Percentiles rank a stretch among this genome's conserved stretches.
These are phyloP conservation scores for Agrilus mali DNA, from an alignment of 2,888 invertebrate genomes.

Conservation along the genomic window DNA sequence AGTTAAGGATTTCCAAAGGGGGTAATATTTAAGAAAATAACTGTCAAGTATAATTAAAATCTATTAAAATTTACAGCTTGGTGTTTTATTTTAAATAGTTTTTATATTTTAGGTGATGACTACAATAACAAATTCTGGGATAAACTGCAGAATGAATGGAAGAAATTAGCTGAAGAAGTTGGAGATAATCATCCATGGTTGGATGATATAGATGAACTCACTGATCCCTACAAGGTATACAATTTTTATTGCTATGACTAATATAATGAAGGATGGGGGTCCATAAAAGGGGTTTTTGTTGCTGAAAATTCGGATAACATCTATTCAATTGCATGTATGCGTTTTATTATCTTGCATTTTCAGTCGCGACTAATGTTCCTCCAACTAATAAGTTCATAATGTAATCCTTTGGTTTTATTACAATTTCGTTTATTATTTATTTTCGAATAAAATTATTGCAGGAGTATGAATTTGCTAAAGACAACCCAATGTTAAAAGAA, in stretches of 20 bases:
- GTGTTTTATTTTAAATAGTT: no score
- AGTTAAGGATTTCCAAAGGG: no score
- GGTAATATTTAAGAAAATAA: no score
- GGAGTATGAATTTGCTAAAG: slow-evolving; percentile 68
- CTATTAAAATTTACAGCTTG: no score
- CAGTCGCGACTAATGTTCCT: not conserved
- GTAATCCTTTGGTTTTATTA: not conserved
- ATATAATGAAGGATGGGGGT: no score
- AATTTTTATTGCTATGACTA: not conserved
- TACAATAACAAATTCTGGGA: slow-evolving; percentile 51
- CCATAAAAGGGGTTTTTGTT: not conserved
- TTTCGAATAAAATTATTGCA: slow-evolving; percentile 23
- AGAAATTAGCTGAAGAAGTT: slow-evolving; percentile 56
- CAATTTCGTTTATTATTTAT: not conserved
- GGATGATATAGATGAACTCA: slow-evolving; percentile 49
- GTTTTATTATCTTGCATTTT: no score
- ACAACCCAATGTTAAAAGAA: slow-evolving; percentile 73
- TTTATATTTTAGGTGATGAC: slow-evolving; percentile 34
- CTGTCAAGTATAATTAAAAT: no score
- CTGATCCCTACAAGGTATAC: slow-evolving; percentile 46
- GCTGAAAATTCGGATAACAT: no score
- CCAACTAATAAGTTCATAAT: not conserved
- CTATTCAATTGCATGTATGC: no score
- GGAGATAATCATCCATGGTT: slow-evolving; percentile 60
- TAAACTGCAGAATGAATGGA: slow-evolving; percentile 63